Evolutionary conservation across 2,797 vertebrate genomes (phyloP).

Genomic region (Protosalanx chinensis): DNA sequence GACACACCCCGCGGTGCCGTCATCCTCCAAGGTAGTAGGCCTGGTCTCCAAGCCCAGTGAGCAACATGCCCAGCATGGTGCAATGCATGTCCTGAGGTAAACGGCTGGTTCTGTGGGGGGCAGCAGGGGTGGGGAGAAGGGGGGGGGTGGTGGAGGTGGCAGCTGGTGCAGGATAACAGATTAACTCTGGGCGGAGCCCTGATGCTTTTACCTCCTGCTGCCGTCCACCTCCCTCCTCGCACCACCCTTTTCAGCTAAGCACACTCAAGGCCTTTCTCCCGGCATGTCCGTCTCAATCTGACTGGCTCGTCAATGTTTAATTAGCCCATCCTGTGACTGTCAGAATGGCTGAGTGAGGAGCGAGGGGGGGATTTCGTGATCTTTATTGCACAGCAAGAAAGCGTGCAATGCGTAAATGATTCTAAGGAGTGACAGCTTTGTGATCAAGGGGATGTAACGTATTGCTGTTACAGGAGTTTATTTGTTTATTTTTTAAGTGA

Average conservation of each 20-base stretch:
- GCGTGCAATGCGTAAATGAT: neutral
- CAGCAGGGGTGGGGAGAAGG: constrained; percentile 19
- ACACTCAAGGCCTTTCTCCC: constrained; percentile 16
- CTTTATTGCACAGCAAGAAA: constrained; percentile 11
- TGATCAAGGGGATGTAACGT: no score
- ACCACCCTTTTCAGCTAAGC: constrained; percentile 42
- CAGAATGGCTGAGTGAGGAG: constrained; percentile 35
- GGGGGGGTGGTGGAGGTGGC: constrained; percentile 49
- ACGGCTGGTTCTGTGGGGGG: constrained; percentile 38
- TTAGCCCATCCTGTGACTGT: constrained; percentile 38
- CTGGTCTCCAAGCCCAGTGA: constrained; percentile 1
- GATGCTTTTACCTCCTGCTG: constrained; percentile 66
- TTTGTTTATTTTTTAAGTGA: neutral
- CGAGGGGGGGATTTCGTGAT: constrained; percentile 32
- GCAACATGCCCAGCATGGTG: constrained; percentile 27
- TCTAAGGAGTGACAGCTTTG: no score
- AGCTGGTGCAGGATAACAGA: constrained; percentile 76
- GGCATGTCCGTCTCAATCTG: constrained; percentile 30
- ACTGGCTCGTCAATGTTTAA: constrained; percentile 56
- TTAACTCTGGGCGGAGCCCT: constrained; percentile 61
- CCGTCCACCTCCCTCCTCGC: constrained; percentile 41
- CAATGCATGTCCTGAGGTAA: constrained; percentile 24
- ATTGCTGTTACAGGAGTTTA: no score
- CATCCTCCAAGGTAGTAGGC: constrained; percentile 3
- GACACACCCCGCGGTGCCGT: neutral